Evolutionary conservation across 2,888 invertebrate genomes (phyloP), one percentile per base, ranked within the genome.

Genomic region (Pediacus dermestoides): DNA sequence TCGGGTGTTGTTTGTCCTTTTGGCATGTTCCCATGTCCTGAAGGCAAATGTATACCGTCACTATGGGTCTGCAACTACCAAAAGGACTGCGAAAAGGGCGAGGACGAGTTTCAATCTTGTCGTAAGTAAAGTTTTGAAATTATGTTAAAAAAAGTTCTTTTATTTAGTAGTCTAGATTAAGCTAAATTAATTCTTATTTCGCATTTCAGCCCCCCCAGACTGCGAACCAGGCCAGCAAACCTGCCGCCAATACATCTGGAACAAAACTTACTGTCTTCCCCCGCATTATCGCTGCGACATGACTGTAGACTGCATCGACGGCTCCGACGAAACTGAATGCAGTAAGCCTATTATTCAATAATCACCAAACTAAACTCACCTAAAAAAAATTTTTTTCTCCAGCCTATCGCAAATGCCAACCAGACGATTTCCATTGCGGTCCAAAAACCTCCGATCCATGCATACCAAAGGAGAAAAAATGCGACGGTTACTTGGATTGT

Each of bases 201-300:
- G 36, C 21, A 28, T 57, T 76, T 36, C 77, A 94, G 94, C 92
- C 40, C 90, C 95, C 35, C 95, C 95, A 16, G 92, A 93, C 61
- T 96, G 95, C 70, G 92, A 93, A 58, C 77, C 83, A 35, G 88
- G 88, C 1, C 90, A 94, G 74, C 79, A 92, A 63, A 87, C 88
- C 23, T 96, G 95, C 71, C 85, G 86, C 34, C 89, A 90, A 72
- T 95, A 94, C 74, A 85, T 87, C 58, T 95, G 89, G 80, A 95
- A 95, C 75, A 89, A 88, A 73, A 92, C 94, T 16, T 94, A 90
- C 71, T 95, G 95, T 71, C 86, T 94, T 66, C 92, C 93, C 42
- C 85, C 87, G 46, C 88, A 94, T 74, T 85, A 89, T 72, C 82
- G 88, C 70, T 95, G 95, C 74, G 95, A 95, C 75, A 91, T 87